A percentile compares a stretch with the other conserved stretches of the same genome.
Evolutionary conservation across 1,140 invertebrate genomes (phyloP).

Genomic region (Apis dorsata): DNA sequence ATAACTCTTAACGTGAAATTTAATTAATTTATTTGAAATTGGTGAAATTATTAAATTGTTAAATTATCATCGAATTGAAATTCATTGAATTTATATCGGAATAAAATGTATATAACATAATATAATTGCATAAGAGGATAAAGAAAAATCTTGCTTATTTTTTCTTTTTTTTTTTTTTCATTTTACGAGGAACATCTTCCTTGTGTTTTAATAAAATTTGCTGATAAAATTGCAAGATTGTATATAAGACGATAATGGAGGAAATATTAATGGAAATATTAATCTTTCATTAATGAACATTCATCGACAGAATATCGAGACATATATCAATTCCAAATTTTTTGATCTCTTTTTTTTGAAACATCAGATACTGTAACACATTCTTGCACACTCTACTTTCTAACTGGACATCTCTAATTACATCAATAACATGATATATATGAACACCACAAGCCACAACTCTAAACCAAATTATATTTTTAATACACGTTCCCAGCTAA

Average conservation of each 20-base stretch:
- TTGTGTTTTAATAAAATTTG: no score
- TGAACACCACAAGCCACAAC: background rate
- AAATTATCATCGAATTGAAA: background rate
- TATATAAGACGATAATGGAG: no score
- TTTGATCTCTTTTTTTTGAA: no score
- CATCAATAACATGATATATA: background rate
- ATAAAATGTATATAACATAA: background rate
- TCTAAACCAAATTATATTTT: slow-evolving; percentile 30
- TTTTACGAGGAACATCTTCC: no score
- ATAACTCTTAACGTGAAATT: background rate
- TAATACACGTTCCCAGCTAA: background rate
- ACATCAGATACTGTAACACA: no score
- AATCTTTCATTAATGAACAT: no score
- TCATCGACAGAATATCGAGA: no score
- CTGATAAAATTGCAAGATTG: no score
- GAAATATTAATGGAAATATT: no score
- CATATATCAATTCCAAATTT: no score
- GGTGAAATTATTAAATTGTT: background rate
- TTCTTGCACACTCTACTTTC: background rate
- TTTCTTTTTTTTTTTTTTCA: background rate
- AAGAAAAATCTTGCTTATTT: background rate
- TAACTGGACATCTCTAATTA: background rate
- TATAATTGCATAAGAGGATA: no score
- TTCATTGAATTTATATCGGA: background rate
- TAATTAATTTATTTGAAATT: background rate